Base-by-base conservation (phyloP, 2,888 invertebrate genomes). In the Acrobasis suavella region DNA sequence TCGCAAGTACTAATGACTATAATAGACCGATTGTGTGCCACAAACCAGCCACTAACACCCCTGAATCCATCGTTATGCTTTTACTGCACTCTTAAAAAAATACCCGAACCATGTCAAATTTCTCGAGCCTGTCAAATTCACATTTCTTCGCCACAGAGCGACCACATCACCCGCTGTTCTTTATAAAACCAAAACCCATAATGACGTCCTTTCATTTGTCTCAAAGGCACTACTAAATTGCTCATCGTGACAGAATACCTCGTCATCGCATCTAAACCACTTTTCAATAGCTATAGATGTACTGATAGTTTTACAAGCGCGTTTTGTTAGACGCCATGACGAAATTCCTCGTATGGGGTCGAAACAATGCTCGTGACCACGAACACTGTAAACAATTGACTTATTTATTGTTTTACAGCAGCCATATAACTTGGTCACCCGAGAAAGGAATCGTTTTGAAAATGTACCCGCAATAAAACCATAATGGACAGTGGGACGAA, bases 321-420 rank as follows among this genome's bases (percentile, higher is more conserved):
- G 74, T 79, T 32, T 32, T 76, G 77, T 76, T 68, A 64, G 65
- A 74, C 68, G 69, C 76, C 85, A 77, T 82, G 81, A 78, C 87
- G 64, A 84, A 85, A 65, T 72, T 64, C 80, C 73, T 83, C 83
- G 82, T 78, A 86, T 86, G 89, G 87, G 87, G 88, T 83, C 87
- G 75, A 56, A 64, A 76, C 80, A 80, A 75, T 72, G 73, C 68
- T 62, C 68, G 69, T 77, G 77, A 81, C 82, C 82, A 84, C 86
- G 70, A 85, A 81, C 79, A 83, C 77, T 78, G 83, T 86, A 88
- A 89, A 90, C 89, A 89, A 89, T 87, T 76, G 71, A 67, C 76
- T 83, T 84, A 87, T 91, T 91, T 89, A 91, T 91, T 89, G 87
- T 91, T 91, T 91, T 89, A 91, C 87, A 81, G 82, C 86, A 77